Base-by-base conservation (phyloP, 2,888 invertebrate species). In the Panopea generosa region DNA sequence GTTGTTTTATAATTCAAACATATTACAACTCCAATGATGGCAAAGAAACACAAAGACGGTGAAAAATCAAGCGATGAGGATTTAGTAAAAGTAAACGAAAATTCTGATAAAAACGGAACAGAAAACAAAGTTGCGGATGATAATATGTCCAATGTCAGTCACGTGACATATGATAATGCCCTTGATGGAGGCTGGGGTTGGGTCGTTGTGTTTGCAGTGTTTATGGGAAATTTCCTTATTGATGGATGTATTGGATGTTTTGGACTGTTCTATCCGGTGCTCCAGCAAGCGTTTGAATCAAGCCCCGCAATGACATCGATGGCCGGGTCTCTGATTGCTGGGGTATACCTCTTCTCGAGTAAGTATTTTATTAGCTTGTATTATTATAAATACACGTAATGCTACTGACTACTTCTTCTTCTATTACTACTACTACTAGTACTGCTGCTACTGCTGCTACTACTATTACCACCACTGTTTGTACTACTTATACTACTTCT, bases 81-180 rank as follows among this genome's bases (percentile, higher is more conserved):
- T n/a, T n/a, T n/a, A n/a, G n/a, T n/a, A n/a, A n/a, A n/a, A n/a
- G n/a, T n/a, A n/a, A n/a, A n/a, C n/a, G n/a, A n/a, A n/a, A n/a
- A n/a, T n/a, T n/a, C n/a, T n/a, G n/a, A n/a, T n/a, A n/a, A n/a
- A n/a, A n/a, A n/a, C n/a, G n/a, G n/a, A n/a, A n/a, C n/a, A n/a
- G n/a, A n/a, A n/a, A n/a, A n/a, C n/a, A n/a, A n/a, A n/a, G n/a
- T n/a, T n/a, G n/a, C n/a, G n/a, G n/a, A n/a, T n/a, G 33, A 33
- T 11, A 11, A 33, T 11, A 33, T 7, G 4, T 7, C 33, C 33
- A 33, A 11, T 11, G 11, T 7, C 33, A 33, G 6, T 33, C 33
- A 33, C 33, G 33, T 33, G 33, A 33, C 33, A 4, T 33, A 33
- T 33, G 33, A 11, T 33, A 11, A 11, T 33, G 94, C 85, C 95